Conservation (phyloP, 2,113 vertebrate species). For the Silurus glanis region DNA sequence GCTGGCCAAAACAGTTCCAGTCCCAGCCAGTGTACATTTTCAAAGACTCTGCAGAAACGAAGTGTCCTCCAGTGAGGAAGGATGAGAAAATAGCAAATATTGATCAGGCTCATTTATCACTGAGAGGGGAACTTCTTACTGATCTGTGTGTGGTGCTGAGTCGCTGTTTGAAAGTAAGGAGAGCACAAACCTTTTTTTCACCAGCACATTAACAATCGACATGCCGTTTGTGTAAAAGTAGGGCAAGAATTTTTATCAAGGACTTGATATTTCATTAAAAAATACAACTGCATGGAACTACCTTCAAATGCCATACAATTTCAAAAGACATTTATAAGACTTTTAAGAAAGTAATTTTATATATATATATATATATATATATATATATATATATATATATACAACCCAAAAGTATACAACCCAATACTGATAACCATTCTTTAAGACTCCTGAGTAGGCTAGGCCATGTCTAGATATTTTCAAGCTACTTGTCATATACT, state of each 20-base stretch:
- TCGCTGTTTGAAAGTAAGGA: conserved; percentile 14
- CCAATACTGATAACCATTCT: too few species aligned
- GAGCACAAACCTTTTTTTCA: conserved; percentile 17
- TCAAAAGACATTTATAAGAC: not conserved
- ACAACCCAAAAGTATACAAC: too few species aligned
- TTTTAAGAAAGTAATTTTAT: too few species aligned
- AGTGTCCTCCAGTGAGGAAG: conserved; percentile 34
- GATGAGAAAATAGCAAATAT: conserved; percentile 50
- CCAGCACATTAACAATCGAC: conserved; percentile 5
- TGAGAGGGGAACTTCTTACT: conserved; percentile 25
- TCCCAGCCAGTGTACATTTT: conserved; percentile 37
- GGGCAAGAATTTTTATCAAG: not conserved
- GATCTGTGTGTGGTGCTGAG: conserved; percentile 42
- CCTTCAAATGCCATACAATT: not conserved
- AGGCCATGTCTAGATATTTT: too few species aligned
- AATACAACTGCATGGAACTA: not conserved
- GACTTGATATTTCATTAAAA: not conserved
- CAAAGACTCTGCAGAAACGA: conserved; percentile 47
- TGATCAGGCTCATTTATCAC: conserved; percentile 55
- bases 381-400: too few species aligned
- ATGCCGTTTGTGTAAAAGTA: not conserved
- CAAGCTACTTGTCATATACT: too few species aligned
- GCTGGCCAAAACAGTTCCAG: not conserved
- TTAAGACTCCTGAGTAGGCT: too few species aligned
- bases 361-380: too few species aligned